Evolutionary conservation across 1,140 invertebrate species (phyloP), one percentile per base, ranked within the genome.

Genomic region (Drosophila ambigua): DNA sequence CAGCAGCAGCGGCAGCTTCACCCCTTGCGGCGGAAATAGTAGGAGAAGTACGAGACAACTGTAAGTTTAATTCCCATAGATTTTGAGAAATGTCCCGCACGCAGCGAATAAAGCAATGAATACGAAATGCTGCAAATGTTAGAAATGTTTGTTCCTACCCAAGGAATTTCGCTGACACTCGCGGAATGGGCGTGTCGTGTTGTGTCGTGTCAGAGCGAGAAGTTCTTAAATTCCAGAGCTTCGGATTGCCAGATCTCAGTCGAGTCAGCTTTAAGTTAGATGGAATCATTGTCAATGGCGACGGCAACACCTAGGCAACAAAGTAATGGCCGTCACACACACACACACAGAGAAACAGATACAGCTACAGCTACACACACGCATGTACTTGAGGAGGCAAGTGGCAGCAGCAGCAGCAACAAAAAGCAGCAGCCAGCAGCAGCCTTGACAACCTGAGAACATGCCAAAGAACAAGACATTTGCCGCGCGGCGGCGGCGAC

Each of bases 381-480:
- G 60, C 75, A 73, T 79, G 72, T 83, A 74, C 74, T 87, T 63
- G 74, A 75, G 50, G 64, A 67, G 35, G 11, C 35, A 13, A 39
- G 35, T 39, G 4, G 35, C 35, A 39, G 35, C 8, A 35, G 9
- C 31, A 5, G 9, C 35, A 39, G 26, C 23, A 20, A 20, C 20
- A 20, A 20, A 20, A 20, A 20, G 20, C 20, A 20, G 20, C 26
- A 28, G 7, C 26, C 5, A 28, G 5, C 2, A 39, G 35, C 35
- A 39, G 74, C 64, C 78, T 64, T 85, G 81, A 81, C 82, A 85
- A 87, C 82, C 81, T 81, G 78, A 39, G 35, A 66, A 82, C 82
- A 85, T 71, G 69, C 77, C 82, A 60, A 75, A 81, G 78, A 81
- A 85, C 74, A 85, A 87, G 81, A 87, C 69, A 78, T 87, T 85